These are phyloP conservation scores for Ceriagrion tenellum DNA, from an alignment of 2,888 invertebrate species.

Conservation along the genomic window DNA sequence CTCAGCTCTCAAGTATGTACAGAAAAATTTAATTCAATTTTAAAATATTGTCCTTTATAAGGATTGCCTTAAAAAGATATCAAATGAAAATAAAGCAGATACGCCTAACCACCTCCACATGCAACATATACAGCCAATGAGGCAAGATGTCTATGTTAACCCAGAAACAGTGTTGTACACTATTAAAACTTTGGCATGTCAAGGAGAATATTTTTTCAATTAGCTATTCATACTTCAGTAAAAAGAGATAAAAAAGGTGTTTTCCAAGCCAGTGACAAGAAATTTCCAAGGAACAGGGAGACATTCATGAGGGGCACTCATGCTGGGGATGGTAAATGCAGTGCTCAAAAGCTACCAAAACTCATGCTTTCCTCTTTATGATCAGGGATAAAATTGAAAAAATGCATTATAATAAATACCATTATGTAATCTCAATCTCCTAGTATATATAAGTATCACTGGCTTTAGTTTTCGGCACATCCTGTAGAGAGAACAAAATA, in stretches of 20 bases:
- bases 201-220: not conserved
- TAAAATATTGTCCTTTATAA: no score
- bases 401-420: conserved; percentile 54
- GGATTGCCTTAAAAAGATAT: no score
- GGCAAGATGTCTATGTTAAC: not conserved
- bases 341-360: conserved; percentile 69
- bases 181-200: not conserved
- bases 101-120: not conserved
- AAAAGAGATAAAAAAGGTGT: not conserved
- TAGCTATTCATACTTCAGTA: not conserved
- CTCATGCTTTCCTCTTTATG: conserved; percentile 50
- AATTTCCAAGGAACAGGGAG: not conserved
- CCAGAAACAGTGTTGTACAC: not conserved
- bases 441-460: conserved; percentile 91
- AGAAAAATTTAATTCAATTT: no score
- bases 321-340: conserved; percentile 45
- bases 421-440: conserved; percentile 66
- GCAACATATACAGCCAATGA: not conserved
- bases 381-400: conserved; percentile 24
- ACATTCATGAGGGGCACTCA: not conserved
- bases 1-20: no score
- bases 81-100: no score
- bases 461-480: conserved; percentile 76
- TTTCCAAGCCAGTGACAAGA: not conserved
- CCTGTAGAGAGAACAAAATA: conserved; percentile 74